Evolutionary conservation across 2,888 invertebrate species (phyloP), one percentile per base, ranked within the genome.

Genomic region (Epicampocera succincta): DNA sequence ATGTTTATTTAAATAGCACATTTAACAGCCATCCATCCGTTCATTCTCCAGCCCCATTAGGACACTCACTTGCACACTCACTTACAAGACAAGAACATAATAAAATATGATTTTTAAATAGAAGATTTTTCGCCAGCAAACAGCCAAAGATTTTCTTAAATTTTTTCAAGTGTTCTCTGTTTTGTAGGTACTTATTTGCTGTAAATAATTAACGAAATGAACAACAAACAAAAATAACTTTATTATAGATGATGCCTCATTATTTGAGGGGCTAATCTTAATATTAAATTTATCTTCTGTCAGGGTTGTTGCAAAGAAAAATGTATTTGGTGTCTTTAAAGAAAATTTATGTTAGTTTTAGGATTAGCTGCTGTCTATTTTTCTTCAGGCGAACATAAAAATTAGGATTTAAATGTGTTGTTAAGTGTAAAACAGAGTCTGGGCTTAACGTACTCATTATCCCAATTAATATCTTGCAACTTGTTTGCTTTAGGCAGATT

Each of bases 1-100:
- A 68, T 61, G 38, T 68, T 76, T 68, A 65, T 54, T 75, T 72
- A 66, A 69, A 69, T 65, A 61, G 68, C 21, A 48, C 60, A 66
- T 63, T 78, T 72, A 72, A 60, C 15, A 42, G 65, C 42, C 56
- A 50, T 15, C 56, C 65, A 71, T 48, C 56, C 48, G 44, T 56
- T 13, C 13, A 29, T 56, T 11, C 15, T 56, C 19, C 56, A 65
- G 38, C 5, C 12, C 19, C 19, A 29, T 58, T 60, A 11, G 25
- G 12, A 19, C 58, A 68, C 8, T 40, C 44, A 61, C 52, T 58
- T 12, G 8, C 3, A 60, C 25, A 52, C 42, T 40, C 69, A 11
- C 29, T 21, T 25, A 40, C 11, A 48, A 71, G 56, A 63, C 56
- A 13, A 46, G 46, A 61, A 68, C 19, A 54, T 38, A 60, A 60